Evolutionary conservation across 2,113 vertebrate genomes (phyloP).

Genomic region (Callaeas wilsoni): DNA sequence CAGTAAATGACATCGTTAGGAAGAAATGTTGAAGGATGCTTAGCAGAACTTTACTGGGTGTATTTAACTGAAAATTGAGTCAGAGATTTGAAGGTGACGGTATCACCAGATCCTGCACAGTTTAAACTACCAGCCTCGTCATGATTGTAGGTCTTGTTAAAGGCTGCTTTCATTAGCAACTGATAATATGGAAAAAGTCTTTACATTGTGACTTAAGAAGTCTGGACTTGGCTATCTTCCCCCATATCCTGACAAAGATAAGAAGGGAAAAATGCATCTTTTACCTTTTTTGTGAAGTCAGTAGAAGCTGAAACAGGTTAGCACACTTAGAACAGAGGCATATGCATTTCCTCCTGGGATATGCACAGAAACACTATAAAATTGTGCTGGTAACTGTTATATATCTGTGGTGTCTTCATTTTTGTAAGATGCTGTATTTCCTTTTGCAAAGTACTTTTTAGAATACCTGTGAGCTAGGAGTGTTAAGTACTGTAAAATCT

Average conservation of each 20-base stretch:
- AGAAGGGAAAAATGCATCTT: not conserved
- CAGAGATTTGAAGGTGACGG: not conserved
- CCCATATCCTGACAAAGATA: not conserved
- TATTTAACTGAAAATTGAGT: not conserved
- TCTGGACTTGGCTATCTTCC: not conserved
- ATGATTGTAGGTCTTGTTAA: not conserved
- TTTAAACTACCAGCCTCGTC: not conserved
- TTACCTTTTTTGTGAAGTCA: not conserved
- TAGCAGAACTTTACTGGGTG: not conserved
- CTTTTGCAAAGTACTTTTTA: not conserved
- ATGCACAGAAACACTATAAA: not conserved
- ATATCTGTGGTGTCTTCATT: not conserved
- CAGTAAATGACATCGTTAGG: not conserved
- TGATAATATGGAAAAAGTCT: not conserved
- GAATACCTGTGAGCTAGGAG: not conserved
- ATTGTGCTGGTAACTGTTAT: not conserved
- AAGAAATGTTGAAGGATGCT: not conserved
- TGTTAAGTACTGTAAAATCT: not conserved
- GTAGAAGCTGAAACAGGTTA: not conserved
- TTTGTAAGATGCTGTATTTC: not conserved
- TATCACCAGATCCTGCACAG: not conserved
- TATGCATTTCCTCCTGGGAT: not conserved
- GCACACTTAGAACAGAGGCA: not conserved
- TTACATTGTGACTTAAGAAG: not conserved
- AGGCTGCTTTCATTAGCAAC: not conserved